Evolutionary conservation across 2,797 vertebrate genomes (phyloP).

Genomic region (Danio choprae): DNA sequence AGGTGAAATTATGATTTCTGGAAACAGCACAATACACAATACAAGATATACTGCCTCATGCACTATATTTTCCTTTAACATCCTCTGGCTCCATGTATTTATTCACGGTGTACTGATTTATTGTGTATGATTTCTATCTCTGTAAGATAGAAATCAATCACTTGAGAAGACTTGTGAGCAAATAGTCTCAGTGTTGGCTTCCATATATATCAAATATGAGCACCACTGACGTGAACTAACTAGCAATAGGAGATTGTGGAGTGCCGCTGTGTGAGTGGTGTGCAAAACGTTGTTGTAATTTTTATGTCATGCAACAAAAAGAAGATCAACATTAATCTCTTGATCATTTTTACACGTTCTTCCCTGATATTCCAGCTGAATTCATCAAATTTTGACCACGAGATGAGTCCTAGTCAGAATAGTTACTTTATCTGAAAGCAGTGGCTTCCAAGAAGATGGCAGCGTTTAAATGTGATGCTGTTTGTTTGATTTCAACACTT

Average conservation of each 20-base stretch:
- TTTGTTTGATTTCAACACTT: not conserved
- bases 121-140: constrained; percentile 24
- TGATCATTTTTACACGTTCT: not conserved
- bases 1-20: not conserved
- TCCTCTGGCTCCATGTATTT: constrained; percentile 3
- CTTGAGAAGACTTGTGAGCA: constrained; percentile 24
- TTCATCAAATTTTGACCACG: not conserved
- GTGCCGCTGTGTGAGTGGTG: not conserved
- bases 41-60: not conserved
- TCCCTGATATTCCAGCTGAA: constrained; percentile 3
- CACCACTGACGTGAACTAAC: constrained; percentile 24
- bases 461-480: not conserved
- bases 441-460: not conserved
- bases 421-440: not conserved
- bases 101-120: constrained; percentile 27
- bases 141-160: constrained; percentile 49
- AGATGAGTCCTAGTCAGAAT: not conserved
- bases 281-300: constrained; percentile 5
- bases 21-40: constrained; percentile 3
- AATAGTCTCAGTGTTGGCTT: constrained; percentile 31
- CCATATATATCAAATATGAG: constrained; percentile 29
- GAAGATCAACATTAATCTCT: constrained; percentile 1
- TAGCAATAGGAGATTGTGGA: constrained; percentile 28
- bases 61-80: not conserved
- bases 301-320: constrained; percentile 14